phyloP scores from a whole-genome alignment of 1,140 invertebrate species.

The Nasonia longicornis region DNA sequence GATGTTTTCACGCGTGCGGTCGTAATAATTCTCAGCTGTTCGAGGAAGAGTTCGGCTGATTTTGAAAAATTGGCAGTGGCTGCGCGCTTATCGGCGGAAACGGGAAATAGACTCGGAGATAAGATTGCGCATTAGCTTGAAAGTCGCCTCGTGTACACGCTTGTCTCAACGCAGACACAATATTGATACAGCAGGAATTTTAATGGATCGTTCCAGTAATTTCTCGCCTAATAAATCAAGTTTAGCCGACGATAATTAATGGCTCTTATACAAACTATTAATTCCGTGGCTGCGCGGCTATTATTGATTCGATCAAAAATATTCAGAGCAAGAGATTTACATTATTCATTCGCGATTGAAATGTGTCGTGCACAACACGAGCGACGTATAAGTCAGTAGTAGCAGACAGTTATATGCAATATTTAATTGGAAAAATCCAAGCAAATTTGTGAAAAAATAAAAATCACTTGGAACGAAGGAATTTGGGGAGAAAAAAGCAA shows the following conservation, averaged over 20 bases:
- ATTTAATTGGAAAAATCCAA: no score
- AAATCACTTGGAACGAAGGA: constrained; percentile 35
- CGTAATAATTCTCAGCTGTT: no score
- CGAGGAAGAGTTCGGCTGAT: no score
- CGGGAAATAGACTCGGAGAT: constrained; percentile 39
- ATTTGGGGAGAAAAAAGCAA: constrained; percentile 45
- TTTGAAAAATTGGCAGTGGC: no score
- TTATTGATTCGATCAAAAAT: background rate
- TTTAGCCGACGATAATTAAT: constrained; percentile 36
- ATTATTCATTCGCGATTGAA: background rate
- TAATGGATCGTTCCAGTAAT: constrained; percentile 41
- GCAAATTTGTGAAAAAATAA: background rate
- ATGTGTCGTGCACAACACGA: no score
- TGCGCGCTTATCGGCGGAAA: constrained; percentile 27
- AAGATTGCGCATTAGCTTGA: background rate
- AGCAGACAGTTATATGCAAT: no score
- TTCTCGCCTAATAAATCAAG: constrained; percentile 42
- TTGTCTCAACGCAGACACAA: constrained; percentile 25
- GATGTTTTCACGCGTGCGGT: no score
- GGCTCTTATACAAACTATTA: constrained; percentile 22
- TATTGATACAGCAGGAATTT: constrained; percentile 28
- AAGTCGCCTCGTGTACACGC: background rate
- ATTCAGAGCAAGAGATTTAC: constrained; percentile 18
- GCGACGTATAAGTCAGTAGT: no score
- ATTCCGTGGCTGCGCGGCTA: constrained; percentile 6